phyloP scores from a whole-genome alignment of 2,888 invertebrate species.

The Acrobasis consociella region DNA sequence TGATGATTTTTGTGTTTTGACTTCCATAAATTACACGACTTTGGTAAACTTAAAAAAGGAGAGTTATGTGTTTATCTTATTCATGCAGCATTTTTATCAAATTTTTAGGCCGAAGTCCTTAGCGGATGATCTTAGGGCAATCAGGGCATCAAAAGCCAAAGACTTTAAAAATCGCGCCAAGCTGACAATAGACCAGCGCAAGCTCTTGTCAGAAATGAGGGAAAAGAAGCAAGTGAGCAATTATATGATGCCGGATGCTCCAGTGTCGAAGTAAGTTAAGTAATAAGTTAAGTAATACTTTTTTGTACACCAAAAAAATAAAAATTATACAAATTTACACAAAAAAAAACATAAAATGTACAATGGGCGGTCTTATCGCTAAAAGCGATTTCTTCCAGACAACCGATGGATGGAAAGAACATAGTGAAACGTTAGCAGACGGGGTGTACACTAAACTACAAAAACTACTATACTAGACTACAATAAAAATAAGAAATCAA shows the following conservation, averaged over 20 bases:
- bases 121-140: background rate
- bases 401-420: no score
- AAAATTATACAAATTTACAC: no score
- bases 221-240: background rate
- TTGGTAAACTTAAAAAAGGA: background rate
- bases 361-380: no score
- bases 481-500: no score
- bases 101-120: background rate
- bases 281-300: no score
- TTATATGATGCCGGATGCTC: conserved; percentile 7
- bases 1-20: background rate
- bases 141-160: background rate
- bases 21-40: background rate
- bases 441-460: no score
- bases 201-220: background rate
- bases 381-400: no score
- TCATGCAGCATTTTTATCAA: background rate
- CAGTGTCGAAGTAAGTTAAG: conserved; percentile 6
- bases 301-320: no score
- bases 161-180: background rate
- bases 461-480: no score
- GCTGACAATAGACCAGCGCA: background rate
- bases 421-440: no score
- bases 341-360: no score
- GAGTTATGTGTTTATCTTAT: background rate